These are phyloP conservation scores for Yponomeuta evonymella DNA, from an alignment of 2,888 invertebrate species.

Conservation along the genomic window DNA sequence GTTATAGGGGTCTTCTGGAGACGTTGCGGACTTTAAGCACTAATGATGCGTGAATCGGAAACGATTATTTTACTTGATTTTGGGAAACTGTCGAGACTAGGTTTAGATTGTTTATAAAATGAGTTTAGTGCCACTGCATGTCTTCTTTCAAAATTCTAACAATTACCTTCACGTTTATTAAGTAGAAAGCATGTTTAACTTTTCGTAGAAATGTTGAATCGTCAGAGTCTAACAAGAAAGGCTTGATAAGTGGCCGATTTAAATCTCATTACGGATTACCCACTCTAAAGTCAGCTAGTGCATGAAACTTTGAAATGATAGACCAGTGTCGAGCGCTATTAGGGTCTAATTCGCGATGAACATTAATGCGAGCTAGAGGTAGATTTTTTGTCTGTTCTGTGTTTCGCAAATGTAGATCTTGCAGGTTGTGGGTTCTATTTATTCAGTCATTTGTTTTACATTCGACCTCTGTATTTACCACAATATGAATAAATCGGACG, in stretches of 20 bases:
- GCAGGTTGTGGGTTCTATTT: neutral
- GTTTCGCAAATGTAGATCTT: neutral
- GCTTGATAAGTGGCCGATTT: slow-evolving; percentile 14
- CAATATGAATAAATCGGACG: no score
- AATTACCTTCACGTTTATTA: neutral
- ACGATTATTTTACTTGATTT: slow-evolving; percentile 11
- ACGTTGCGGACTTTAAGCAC: slow-evolving; percentile 56
- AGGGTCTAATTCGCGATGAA: slow-evolving; percentile 5
- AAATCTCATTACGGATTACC: slow-evolving; percentile 13
- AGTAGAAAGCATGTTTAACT: neutral
- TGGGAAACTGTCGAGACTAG: neutral
- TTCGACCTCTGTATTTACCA: no score
- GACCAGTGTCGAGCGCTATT: neutral
- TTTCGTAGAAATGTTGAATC: neutral
- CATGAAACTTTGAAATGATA: slow-evolving; percentile 5
- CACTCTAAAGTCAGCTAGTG: neutral
- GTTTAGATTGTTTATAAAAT: neutral
- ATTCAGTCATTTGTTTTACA: no score
- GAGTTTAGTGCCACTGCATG: no score
- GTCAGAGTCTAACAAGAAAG: slow-evolving; percentile 4
- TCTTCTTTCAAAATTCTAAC: no score
- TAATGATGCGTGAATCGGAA: slow-evolving; percentile 47
- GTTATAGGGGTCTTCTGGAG: slow-evolving; percentile 1
- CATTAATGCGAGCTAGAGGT: neutral
- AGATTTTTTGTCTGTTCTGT: neutral